Conservation (phyloP, 2,888 invertebrate genomes). For the Fragum sueziense region DNA sequence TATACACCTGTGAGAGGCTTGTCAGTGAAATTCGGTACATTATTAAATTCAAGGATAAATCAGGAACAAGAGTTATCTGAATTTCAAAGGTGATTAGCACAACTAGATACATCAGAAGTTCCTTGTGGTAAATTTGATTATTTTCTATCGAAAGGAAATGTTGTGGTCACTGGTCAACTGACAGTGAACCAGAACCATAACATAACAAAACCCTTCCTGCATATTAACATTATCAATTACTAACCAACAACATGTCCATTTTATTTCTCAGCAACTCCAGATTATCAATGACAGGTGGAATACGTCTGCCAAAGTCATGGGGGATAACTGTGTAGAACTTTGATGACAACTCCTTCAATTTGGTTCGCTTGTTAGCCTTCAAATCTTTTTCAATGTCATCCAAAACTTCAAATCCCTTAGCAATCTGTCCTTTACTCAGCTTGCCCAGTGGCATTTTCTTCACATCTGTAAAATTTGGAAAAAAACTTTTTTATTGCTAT, state of each 20-base stretch:
- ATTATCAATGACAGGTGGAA: conserved; percentile 79
- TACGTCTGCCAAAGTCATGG: conserved; percentile 82
- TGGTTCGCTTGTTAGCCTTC: conserved; percentile 69
- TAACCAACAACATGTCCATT: conserved; percentile 82
- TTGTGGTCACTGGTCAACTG: too few relatives aligned
- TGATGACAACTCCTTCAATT: conserved; percentile 78
- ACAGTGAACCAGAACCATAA: too few relatives aligned
- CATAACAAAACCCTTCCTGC: too few relatives aligned
- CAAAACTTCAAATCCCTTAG: conserved; percentile 82
- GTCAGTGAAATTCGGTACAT: too few relatives aligned
- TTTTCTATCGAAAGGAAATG: too few relatives aligned
- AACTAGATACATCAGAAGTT: background rate
- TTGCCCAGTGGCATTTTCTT: conserved; percentile 84
- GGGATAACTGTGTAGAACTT: conserved; percentile 83
- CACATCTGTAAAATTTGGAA: conserved; percentile 80
- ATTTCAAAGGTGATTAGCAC: too few relatives aligned
- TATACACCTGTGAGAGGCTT: too few relatives aligned
- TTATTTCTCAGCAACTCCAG: conserved; percentile 78
- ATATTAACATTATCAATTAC: too few relatives aligned
- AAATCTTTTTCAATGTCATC: conserved; percentile 81
- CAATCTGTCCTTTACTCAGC: conserved; percentile 83
- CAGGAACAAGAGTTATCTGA: too few relatives aligned
- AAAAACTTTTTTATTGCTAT: too few relatives aligned
- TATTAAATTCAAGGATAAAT: too few relatives aligned
- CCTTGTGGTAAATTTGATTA: background rate